Percentiles rank a stretch among this genome's conserved stretches.
phyloP scores from a whole-genome alignment of 1,140 invertebrate species.

The Plutomurus gul region DNA sequence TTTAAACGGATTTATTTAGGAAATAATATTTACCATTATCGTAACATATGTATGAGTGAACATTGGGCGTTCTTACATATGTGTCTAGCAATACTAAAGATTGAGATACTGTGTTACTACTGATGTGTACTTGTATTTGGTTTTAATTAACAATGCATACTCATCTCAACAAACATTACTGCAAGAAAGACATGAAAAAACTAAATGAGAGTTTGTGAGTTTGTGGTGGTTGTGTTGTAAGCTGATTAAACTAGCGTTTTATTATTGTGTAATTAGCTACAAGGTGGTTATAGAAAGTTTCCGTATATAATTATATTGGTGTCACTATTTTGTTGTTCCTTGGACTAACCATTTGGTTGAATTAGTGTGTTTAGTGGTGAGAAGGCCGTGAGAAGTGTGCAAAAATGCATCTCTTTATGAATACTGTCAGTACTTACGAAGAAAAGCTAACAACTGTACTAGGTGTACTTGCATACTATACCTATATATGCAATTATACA shows the following conservation, averaged over 20 bases:
- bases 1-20: too few relatives aligned
- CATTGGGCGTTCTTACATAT: too few relatives aligned
- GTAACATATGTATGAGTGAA: too few relatives aligned
- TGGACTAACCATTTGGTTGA: too few relatives aligned
- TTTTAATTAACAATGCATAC: not conserved
- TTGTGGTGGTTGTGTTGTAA: not conserved
- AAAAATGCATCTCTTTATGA: not conserved
- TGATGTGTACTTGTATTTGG: not conserved
- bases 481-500: too few relatives aligned
- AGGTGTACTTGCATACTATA: too few relatives aligned
- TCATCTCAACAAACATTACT: constrained; percentile 8
- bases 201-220: not conserved
- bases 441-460: not conserved
- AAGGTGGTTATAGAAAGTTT: too few relatives aligned
- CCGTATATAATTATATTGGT: too few relatives aligned
- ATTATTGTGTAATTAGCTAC: not conserved
- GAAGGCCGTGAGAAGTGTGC: not conserved
- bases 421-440: not conserved
- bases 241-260: not conserved
- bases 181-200: constrained; percentile 15
- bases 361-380: too few relatives aligned
- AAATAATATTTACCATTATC: too few relatives aligned
- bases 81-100: too few relatives aligned
- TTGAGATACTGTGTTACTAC: not conserved
- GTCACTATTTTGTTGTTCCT: too few relatives aligned